Evolutionary conservation across 2,113 vertebrate genomes (phyloP).

Genomic region (zebrafish (Danio rerio)): GRCz12tu NC_133191.1:45026501-45027000

Average conservation of each 20-base stretch:
- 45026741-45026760: too few relatives aligned
- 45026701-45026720: too few relatives aligned
- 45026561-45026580: background rate
- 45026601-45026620: background rate
- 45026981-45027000: slow-evolving; percentile 75
- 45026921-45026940: slow-evolving; percentile 60
- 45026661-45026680: too few relatives aligned
- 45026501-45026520: background rate
- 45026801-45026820: too few relatives aligned
- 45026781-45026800: too few relatives aligned
- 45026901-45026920: slow-evolving; percentile 77
- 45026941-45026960: slow-evolving; percentile 82
- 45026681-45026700: too few relatives aligned
- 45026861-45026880: slow-evolving; percentile 85
- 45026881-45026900: slow-evolving; percentile 85
- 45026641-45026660: background rate
- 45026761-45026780: too few relatives aligned
- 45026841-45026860: background rate
- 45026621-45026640: background rate
- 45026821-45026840: too few relatives aligned
- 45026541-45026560: background rate
- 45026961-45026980: slow-evolving; percentile 86
- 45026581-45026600: too few relatives aligned
- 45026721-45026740: too few relatives aligned
- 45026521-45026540: background rate